These are phyloP conservation scores for Stichodactyla helianthus DNA, from an alignment of 64 coral and sea anemone genomes.

Conservation along the genomic window DNA sequence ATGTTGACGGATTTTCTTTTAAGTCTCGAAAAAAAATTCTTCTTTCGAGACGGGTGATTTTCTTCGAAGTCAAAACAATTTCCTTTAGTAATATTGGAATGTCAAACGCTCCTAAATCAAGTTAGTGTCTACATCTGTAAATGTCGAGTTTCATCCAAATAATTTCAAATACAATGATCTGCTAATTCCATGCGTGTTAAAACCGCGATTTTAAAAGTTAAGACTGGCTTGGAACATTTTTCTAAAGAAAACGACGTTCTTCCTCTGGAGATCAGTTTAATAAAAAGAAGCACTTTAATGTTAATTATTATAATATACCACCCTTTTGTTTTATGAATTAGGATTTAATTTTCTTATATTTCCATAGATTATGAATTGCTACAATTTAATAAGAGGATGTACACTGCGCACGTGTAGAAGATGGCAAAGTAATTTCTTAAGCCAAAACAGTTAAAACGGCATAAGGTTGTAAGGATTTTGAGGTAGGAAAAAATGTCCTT, in stretches of 20 bases:
- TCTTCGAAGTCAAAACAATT: not conserved
- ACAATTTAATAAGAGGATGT: not conserved
- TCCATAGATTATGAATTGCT: not conserved
- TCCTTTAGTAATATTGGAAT: not conserved
- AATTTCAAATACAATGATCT: no score
- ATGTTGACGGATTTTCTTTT: not conserved
- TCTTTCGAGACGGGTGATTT: not conserved
- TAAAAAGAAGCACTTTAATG: not conserved
- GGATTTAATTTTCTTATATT: not conserved
- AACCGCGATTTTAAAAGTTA: no score
- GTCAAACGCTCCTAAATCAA: not conserved
- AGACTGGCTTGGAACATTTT: not conserved
- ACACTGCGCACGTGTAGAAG: not conserved
- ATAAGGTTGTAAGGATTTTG: not conserved
- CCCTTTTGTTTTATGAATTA: not conserved
- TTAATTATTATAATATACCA: constrained; percentile 20
- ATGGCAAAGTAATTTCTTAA: not conserved
- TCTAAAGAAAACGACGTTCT: not conserved
- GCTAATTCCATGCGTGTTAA: no score
- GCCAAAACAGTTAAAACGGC: not conserved
- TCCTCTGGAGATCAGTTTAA: not conserved
- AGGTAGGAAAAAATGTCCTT: no score
- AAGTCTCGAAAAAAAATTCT: not conserved
- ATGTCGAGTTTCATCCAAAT: no score
- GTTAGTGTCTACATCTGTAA: not conserved